Evolutionary conservation across 2,113 vertebrate species (phyloP).

Genomic region (Mixornis gularis): DNA sequence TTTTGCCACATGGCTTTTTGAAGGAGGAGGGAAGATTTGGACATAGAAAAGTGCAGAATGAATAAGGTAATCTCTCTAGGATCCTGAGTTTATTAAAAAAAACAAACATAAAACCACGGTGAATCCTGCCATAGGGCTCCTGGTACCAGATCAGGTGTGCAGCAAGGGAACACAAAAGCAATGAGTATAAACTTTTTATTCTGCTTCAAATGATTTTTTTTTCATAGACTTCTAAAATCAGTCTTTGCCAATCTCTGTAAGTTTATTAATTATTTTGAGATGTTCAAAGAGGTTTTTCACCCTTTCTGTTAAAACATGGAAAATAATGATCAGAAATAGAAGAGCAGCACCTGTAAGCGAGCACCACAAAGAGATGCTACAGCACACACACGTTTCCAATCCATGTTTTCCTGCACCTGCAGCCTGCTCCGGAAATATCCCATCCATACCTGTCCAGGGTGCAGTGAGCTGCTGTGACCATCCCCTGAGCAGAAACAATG

Average conservation of each 20-base stretch:
- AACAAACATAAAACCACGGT: neutral
- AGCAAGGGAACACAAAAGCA: neutral
- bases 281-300: neutral
- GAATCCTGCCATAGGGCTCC: neutral
- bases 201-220: neutral
- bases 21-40: neutral
- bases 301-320: neutral
- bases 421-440: neutral
- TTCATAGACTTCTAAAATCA: neutral
- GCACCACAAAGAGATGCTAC: neutral
- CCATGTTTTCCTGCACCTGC: neutral
- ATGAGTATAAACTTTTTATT: neutral
- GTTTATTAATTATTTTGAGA: neutral
- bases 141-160: neutral
- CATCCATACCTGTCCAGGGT: slow-evolving; percentile 65
- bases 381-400: neutral
- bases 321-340: neutral
- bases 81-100: neutral
- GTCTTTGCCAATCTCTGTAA: neutral
- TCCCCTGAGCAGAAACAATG: slow-evolving; percentile 77
- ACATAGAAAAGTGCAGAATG: neutral
- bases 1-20: neutral
- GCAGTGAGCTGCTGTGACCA: slow-evolving; percentile 87
- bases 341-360: neutral
- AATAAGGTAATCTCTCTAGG: neutral